Percentiles rank a stretch among this genome's conserved stretches.
phyloP scores from a whole-genome alignment of 2,888 invertebrate species.

The Lymantria dispar region DNA sequence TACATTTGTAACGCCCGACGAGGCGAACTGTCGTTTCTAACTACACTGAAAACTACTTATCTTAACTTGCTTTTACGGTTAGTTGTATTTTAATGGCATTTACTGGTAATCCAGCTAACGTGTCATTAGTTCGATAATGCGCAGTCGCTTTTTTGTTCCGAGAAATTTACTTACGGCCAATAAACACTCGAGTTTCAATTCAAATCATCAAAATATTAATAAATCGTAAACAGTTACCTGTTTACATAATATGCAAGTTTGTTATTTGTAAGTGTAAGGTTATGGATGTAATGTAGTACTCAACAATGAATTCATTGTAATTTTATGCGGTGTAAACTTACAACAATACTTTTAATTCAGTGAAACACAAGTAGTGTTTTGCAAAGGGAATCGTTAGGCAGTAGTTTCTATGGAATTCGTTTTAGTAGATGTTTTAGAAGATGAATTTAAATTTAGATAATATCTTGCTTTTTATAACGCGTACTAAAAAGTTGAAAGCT shows the following conservation, averaged over 20 bases:
- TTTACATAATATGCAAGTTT: neutral
- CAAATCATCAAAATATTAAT: neutral
- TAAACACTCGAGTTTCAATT: slow-evolving; percentile 11
- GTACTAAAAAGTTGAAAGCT: too few species aligned
- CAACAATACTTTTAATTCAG: too few species aligned
- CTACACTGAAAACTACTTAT: slow-evolving; percentile 80
- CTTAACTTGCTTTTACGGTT: slow-evolving; percentile 73
- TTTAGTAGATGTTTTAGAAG: too few species aligned
- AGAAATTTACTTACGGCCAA: slow-evolving; percentile 1
- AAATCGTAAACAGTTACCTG: neutral
- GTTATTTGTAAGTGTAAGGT: too few species aligned
- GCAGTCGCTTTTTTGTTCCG: slow-evolving; percentile 12
- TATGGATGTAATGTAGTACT: too few species aligned
- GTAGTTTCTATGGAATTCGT: too few species aligned
- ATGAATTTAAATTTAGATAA: too few species aligned
- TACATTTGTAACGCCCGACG: slow-evolving; percentile 50
- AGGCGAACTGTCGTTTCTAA: slow-evolving; percentile 28
- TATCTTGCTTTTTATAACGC: too few species aligned
- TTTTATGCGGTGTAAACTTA: too few species aligned
- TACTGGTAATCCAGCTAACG: slow-evolving; percentile 50
- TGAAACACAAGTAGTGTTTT: too few species aligned
- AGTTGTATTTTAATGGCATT: slow-evolving; percentile 66
- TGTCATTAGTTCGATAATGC: slow-evolving; percentile 55
- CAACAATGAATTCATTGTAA: too few species aligned
- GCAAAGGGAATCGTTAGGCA: too few species aligned